These are phyloP conservation scores for Sminthurinus signatus DNA, from an alignment of 1,140 invertebrate species.

Conservation along the genomic window DNA sequence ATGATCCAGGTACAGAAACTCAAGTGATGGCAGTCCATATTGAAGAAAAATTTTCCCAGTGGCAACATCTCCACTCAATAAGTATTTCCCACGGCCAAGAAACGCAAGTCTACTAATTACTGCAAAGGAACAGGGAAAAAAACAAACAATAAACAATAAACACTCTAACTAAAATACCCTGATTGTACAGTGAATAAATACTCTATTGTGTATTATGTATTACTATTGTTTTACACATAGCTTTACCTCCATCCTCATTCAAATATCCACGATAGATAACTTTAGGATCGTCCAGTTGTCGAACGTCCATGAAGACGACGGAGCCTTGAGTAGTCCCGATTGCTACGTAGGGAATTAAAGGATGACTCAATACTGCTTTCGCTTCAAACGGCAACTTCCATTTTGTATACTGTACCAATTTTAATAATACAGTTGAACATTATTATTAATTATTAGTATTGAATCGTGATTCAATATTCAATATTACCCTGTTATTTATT, in stretches of 20 bases:
- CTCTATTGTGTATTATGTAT: not conserved
- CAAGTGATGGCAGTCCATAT: slow-evolving; percentile 23
- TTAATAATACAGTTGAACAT: too few relatives aligned
- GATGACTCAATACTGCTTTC: slow-evolving; percentile 20
- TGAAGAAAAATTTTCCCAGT: slow-evolving; percentile 19
- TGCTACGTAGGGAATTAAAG: slow-evolving; percentile 26
- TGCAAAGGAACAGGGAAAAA: not conserved
- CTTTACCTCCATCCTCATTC: slow-evolving; percentile 6
- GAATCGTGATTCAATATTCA: too few relatives aligned
- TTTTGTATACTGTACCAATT: slow-evolving; percentile 11
- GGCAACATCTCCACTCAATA: slow-evolving; percentile 14
- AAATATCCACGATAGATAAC: slow-evolving; percentile 17
- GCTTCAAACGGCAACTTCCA: slow-evolving; percentile 29
- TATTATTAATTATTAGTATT: too few relatives aligned
- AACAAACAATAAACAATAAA: not conserved
- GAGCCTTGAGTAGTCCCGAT: slow-evolving; percentile 28
- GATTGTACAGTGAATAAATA: too few relatives aligned
- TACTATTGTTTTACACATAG: not conserved
- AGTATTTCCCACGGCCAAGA: slow-evolving; percentile 14
- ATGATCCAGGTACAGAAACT: slow-evolving; percentile 31
- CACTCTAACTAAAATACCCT: not conserved
- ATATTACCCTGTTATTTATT: too few relatives aligned
- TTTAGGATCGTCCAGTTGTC: slow-evolving; percentile 25
- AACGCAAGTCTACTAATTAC: slow-evolving; percentile 24
- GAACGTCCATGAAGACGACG: slow-evolving; percentile 27